Base-by-base conservation (phyloP, 1,140 invertebrate genomes). In the Drosophila santomea region DNA sequence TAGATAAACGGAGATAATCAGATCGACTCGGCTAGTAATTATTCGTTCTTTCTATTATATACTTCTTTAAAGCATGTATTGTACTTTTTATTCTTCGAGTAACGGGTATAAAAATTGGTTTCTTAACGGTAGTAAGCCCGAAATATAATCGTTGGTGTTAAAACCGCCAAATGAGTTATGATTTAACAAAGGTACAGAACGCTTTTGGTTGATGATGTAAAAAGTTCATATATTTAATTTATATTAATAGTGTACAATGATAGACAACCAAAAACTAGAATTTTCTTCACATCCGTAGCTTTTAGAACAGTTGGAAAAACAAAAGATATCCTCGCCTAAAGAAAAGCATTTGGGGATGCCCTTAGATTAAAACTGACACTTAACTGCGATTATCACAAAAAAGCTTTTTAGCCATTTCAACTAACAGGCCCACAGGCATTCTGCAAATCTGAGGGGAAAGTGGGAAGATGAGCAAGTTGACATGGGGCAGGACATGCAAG, bases 351-450 rank as follows among this genome's bases (percentile, higher is more conserved):
- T 52, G 48, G 57, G 25, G 54, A 63, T 59, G 58, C 28, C 60
- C 51, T 59, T 84, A 80, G 81, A 84, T 84, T 76, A 84, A 80
- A 84, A 85, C 62, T 84, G 80, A 84, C 80, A 84, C 82, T 84
- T 85, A 78, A 78, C 74, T 85, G 74, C 63, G 77, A 84, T 84
- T 74, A 84, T 77, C 81, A 64, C 45, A 52, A 78, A 84, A 84
- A 84, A 85, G 81, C 81, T 85, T 85, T 84, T 84, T 71, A 66
- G 71, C 67, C 63, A 48, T 58, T 57, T 66, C 61, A 73, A 69
- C 72, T 48, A 66, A 66, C 43, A 39, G 35, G 25, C 41, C 60
- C 39, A 20, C 47, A 28, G 55, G 60, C 77, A 61, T 38, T 20
- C 43, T 45, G 43, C 6, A 45, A 20, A 12, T 35, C 7, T 32